phyloP scores from a whole-genome alignment of 2,113 vertebrate genomes.

The Aptenodytes patagonicus region DNA sequence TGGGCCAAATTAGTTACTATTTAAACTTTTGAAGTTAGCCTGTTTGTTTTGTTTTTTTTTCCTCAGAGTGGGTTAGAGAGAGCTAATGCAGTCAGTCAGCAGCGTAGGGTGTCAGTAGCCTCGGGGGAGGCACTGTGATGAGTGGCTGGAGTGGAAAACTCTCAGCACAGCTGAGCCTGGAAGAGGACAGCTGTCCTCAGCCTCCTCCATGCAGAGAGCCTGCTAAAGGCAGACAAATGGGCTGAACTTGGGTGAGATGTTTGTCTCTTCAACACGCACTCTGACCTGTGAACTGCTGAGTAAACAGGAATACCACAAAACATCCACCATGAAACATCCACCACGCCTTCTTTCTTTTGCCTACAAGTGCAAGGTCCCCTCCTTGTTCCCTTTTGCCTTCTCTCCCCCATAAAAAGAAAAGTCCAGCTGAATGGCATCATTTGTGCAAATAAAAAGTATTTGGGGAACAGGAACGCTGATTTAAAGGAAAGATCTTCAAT shows the following conservation, averaged over 20 bases:
- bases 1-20: background rate
- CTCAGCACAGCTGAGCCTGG: background rate
- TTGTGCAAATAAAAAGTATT: background rate
- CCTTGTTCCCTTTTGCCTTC: background rate
- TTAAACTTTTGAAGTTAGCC: background rate
- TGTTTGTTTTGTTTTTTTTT: background rate
- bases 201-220: background rate
- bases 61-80: background rate
- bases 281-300: background rate
- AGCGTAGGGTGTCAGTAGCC: background rate
- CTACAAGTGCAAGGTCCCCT: background rate
- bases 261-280: background rate
- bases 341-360: background rate
- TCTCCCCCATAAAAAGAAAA: background rate
- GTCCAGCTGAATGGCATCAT: background rate
- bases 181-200: background rate
- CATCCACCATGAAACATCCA: no score
- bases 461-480: background rate
- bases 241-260: background rate
- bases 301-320: background rate
- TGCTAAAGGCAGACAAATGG: background rate
- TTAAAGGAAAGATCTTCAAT: background rate
- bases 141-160: background rate
- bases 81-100: background rate
- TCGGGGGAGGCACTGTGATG: background rate